A percentile compares a stretch with the other conserved stretches of the same genome.
phyloP scores from a whole-genome alignment of 2,888 invertebrate genomes.

The Quadriops clusia region DNA sequence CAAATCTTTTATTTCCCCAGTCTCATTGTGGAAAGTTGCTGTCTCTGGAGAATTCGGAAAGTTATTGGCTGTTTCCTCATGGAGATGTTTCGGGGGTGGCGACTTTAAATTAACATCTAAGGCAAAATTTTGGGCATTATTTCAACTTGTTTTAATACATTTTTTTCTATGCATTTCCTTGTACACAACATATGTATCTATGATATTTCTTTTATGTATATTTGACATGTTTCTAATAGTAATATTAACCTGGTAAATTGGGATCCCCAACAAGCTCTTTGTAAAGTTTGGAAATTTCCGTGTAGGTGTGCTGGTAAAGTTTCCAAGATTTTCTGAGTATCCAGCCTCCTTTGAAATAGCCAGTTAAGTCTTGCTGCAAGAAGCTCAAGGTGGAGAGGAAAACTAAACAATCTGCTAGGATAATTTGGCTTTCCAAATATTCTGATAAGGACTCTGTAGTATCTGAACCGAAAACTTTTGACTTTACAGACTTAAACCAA shows the following conservation, averaged over 20 bases:
- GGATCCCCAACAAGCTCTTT: slow-evolving; percentile 35
- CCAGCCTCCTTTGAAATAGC: slow-evolving; percentile 54
- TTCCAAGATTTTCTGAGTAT: slow-evolving; percentile 57
- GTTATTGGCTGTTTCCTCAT: too few species aligned
- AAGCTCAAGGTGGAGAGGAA: slow-evolving; percentile 53
- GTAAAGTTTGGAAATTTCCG: slow-evolving; percentile 44
- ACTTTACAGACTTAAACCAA: slow-evolving; percentile 44
- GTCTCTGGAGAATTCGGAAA: too few species aligned
- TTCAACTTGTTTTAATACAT: too few species aligned
- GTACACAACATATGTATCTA: too few species aligned
- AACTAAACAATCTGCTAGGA: slow-evolving; percentile 53
- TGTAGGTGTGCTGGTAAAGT: slow-evolving; percentile 51
- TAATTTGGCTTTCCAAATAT: slow-evolving; percentile 50
- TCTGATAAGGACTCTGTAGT: slow-evolving; percentile 31
- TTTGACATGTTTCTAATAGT: too few species aligned
- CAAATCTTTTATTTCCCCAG: too few species aligned
- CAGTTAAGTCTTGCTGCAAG: slow-evolving; percentile 51
- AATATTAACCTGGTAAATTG: slow-evolving; percentile 20
- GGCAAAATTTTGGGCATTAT: too few species aligned
- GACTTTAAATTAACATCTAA: too few species aligned
- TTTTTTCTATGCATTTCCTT: too few species aligned
- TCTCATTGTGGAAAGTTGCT: too few species aligned
- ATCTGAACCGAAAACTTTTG: slow-evolving; percentile 34
- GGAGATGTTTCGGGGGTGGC: too few species aligned
- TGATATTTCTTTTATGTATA: too few species aligned